Conservation (phyloP, 2,888 invertebrate genomes). For the Torymus tubicola region DNA sequence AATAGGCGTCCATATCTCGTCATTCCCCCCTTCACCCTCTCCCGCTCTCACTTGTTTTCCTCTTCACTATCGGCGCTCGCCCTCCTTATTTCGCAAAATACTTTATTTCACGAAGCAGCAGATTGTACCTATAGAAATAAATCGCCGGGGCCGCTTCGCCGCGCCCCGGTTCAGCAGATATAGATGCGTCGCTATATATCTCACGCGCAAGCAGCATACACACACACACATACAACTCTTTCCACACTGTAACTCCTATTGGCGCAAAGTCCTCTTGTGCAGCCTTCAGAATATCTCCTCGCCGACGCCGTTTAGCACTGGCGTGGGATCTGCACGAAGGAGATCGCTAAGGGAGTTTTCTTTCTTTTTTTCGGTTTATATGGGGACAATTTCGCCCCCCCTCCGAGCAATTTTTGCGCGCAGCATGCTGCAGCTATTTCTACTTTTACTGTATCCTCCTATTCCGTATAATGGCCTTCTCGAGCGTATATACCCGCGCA, state of each 20-base stretch:
- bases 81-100: constrained; percentile 67
- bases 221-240: too few relatives aligned
- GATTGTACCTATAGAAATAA: constrained; percentile 75
- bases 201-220: not conserved
- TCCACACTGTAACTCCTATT: constrained; percentile 7
- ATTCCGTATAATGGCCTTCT: not conserved
- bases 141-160: constrained; percentile 66
- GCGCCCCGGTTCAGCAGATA: constrained; percentile 66
- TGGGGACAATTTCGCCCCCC: too few relatives aligned
- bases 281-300: too few relatives aligned
- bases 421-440: not conserved
- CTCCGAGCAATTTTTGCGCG: too few relatives aligned
- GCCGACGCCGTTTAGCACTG: too few relatives aligned
- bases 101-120: constrained; percentile 69
- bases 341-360: too few relatives aligned
- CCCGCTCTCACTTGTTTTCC: constrained; percentile 60
- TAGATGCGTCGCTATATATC: constrained; percentile 69
- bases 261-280: not conserved
- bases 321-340: too few relatives aligned
- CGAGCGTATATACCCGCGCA: too few relatives aligned
- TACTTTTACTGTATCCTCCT: not conserved
- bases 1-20: constrained; percentile 43
- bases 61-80: constrained; percentile 26
- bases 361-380: too few relatives aligned
- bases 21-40: not conserved